Percentiles rank a stretch among this genome's conserved stretches.
Evolutionary conservation across 2,113 vertebrate genomes (phyloP).

Genomic region (Cochlearius cochlearius): DNA sequence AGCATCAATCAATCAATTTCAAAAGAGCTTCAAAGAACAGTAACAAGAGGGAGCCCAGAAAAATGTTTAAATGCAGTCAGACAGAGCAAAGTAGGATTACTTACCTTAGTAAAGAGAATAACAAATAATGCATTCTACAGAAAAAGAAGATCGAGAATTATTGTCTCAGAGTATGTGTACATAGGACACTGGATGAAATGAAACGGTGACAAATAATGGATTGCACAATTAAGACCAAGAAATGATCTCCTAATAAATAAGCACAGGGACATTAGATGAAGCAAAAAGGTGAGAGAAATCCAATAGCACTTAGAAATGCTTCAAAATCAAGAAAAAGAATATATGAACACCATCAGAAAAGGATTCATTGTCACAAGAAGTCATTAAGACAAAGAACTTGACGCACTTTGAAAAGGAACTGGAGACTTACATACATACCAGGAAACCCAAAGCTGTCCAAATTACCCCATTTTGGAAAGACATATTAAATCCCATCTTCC

Average conservation of each 20-base stretch:
- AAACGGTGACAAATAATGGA: neutral
- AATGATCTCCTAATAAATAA: neutral
- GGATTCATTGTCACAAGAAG: neutral
- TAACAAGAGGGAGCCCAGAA: neutral
- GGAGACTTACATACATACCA: neutral
- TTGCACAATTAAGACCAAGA: neutral
- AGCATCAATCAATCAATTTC: neutral
- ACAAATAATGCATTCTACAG: neutral
- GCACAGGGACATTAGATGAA: neutral
- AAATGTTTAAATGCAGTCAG: neutral
- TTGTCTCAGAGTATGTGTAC: neutral
- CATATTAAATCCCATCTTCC: neutral
- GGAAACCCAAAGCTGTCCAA: neutral
- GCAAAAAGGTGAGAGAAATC: neutral
- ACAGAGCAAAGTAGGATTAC: neutral
- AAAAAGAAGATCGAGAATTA: neutral
- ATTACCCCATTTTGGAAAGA: neutral
- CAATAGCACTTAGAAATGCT: neutral
- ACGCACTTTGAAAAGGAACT: neutral
- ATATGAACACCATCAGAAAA: neutral
- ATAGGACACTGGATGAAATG: neutral
- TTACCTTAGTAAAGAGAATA: neutral
- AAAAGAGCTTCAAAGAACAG: neutral
- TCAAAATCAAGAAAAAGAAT: neutral
- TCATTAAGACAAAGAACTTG: neutral